Evolutionary conservation across 2,113 vertebrate species (phyloP).

Genomic region (Drymodes brunneopygia): DNA sequence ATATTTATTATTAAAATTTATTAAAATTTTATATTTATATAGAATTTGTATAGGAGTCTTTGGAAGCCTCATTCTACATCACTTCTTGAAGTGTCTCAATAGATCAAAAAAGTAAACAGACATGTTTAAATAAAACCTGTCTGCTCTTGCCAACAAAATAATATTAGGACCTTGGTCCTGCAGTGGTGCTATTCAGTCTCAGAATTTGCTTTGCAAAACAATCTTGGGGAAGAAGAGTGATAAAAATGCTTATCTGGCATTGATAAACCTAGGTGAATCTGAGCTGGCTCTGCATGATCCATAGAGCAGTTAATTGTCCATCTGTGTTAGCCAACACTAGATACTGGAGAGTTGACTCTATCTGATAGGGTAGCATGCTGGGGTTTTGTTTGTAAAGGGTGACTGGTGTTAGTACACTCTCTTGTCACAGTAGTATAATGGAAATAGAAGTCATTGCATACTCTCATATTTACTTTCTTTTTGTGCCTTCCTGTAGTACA

Average conservation of each 20-base stretch:
- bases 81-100: neutral
- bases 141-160: neutral
- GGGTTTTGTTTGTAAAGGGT: neutral
- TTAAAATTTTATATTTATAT: neutral
- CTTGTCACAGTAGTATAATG: neutral
- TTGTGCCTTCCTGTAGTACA: constrained; percentile 26
- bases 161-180: neutral
- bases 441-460: neutral
- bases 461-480: constrained; percentile 6
- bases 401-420: neutral
- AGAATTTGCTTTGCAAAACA: neutral
- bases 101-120: neutral
- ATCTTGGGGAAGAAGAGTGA: neutral
- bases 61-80: neutral
- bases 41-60: neutral
- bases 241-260: neutral
- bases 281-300: neutral
- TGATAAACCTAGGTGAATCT: neutral
- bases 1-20: too few species aligned
- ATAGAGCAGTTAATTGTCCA: neutral
- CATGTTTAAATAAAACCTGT: neutral
- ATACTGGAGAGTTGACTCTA: neutral
- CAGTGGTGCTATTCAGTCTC: neutral
- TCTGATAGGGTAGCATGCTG: neutral
- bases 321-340: neutral